phyloP scores from a whole-genome alignment of 92 coral and sea anemone species.

The Siderastrea siderea region DNA sequence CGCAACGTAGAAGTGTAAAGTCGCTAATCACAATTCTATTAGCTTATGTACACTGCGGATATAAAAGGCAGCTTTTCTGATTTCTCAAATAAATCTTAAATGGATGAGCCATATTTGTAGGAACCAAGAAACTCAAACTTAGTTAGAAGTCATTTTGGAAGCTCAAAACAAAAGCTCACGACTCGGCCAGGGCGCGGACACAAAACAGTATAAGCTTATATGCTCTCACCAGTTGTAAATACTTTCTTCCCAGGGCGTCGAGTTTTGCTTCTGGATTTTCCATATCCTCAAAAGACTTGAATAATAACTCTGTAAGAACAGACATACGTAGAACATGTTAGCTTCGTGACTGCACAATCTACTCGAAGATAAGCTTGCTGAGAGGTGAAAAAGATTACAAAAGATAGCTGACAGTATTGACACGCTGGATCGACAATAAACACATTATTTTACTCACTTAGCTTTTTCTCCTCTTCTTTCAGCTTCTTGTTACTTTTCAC shows the following conservation, averaged over 20 bases:
- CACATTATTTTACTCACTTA: constrained; percentile 66
- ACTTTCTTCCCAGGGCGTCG: constrained; percentile 91
- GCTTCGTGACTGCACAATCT: neutral
- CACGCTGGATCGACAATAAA: neutral
- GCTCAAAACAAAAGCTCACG: neutral
- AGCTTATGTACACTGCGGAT: neutral
- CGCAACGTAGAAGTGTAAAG: neutral
- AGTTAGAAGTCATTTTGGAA: neutral
- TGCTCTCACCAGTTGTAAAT: constrained; percentile 85
- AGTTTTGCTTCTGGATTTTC: constrained; percentile 81
- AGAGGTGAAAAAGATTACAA: constrained; percentile 1
- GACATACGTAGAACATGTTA: neutral
- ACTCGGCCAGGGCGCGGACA: neutral
- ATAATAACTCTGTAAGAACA: constrained; percentile 71
- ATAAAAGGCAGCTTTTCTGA: neutral
- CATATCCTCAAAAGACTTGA: constrained; percentile 75
- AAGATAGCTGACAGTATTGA: neutral
- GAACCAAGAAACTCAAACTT: neutral
- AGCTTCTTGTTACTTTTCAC: constrained; percentile 77
- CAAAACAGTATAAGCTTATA: neutral
- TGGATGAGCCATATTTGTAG: neutral
- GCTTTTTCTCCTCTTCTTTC: constrained; percentile 94
- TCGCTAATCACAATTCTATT: neutral
- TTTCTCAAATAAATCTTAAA: neutral
- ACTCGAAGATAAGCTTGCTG: neutral